Evolutionary conservation across 2,113 vertebrate species (phyloP).

Genomic region (Malurus elegans): DNA sequence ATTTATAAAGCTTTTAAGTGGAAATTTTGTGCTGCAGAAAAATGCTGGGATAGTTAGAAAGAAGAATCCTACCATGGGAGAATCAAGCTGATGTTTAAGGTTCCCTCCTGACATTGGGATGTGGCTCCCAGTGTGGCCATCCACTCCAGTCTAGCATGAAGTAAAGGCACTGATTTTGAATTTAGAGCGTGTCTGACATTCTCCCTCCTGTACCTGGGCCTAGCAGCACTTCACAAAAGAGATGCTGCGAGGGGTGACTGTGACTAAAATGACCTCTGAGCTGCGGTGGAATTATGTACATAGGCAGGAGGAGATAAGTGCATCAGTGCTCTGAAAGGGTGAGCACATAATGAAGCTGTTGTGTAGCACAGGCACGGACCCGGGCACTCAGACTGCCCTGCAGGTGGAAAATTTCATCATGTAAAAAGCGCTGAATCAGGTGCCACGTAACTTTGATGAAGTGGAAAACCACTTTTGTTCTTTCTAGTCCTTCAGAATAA

Average conservation of each 20-base stretch:
- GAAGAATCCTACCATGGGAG: not conserved
- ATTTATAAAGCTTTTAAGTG: not conserved
- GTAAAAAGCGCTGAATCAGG: conserved; percentile 45
- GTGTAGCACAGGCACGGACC: not conserved
- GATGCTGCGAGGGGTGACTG: not conserved
- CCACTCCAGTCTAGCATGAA: not conserved
- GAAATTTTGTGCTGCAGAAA: not conserved
- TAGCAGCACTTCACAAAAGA: not conserved
- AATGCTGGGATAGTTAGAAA: not conserved
- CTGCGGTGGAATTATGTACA: not conserved
- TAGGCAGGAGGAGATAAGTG: not conserved
- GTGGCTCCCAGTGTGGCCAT: not conserved
- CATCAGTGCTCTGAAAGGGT: not conserved
- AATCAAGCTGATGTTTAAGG: not conserved
- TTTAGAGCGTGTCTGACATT: not conserved
- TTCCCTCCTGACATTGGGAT: not conserved
- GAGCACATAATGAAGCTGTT: not conserved
- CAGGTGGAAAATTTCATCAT: not conserved
- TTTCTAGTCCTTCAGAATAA: not conserved
- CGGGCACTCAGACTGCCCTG: not conserved
- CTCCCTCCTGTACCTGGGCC: not conserved
- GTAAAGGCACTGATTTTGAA: not conserved
- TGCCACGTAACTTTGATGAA: not conserved
- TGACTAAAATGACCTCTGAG: not conserved
- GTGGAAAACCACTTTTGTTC: not conserved